Evolutionary conservation across 2,888 invertebrate genomes (phyloP).

Genomic region (Dorcus parallelipipedus): DNA sequence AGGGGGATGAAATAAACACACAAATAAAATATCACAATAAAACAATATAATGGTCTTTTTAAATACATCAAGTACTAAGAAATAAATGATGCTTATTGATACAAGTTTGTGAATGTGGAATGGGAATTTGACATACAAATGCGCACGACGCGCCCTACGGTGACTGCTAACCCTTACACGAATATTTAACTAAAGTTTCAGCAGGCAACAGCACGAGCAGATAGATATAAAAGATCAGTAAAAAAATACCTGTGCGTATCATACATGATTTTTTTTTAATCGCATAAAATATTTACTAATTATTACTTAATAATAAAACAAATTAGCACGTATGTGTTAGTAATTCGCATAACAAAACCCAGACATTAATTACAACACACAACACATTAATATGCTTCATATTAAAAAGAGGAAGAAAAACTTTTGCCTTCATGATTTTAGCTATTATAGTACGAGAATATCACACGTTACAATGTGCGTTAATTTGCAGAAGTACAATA

Average conservation of each 20-base stretch:
- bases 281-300: too few species aligned
- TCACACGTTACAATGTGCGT: too few species aligned
- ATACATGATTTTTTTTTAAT: too few species aligned
- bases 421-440: too few species aligned
- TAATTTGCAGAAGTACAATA: too few species aligned
- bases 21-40: slow-evolving; percentile 40
- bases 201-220: slow-evolving; percentile 18
- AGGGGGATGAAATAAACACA: slow-evolving; percentile 26
- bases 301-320: too few species aligned
- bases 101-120: slow-evolving; percentile 40
- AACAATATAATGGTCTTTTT: slow-evolving; percentile 42
- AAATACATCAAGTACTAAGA: slow-evolving; percentile 44
- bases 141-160: slow-evolving; percentile 20
- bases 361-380: too few species aligned
- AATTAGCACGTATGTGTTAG: too few species aligned
- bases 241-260: not conserved
- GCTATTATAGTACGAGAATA: too few species aligned
- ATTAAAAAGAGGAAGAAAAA: too few species aligned
- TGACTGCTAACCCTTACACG: slow-evolving; percentile 22
- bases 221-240: slow-evolving; percentile 1
- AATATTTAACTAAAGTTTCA: slow-evolving; percentile 21
- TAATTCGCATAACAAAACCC: too few species aligned
- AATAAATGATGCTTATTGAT: slow-evolving; percentile 31
- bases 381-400: too few species aligned
- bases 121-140: slow-evolving; percentile 34